Conservation (phyloP, 2,888 invertebrate species). For the Acholoe squamosa region DNA sequence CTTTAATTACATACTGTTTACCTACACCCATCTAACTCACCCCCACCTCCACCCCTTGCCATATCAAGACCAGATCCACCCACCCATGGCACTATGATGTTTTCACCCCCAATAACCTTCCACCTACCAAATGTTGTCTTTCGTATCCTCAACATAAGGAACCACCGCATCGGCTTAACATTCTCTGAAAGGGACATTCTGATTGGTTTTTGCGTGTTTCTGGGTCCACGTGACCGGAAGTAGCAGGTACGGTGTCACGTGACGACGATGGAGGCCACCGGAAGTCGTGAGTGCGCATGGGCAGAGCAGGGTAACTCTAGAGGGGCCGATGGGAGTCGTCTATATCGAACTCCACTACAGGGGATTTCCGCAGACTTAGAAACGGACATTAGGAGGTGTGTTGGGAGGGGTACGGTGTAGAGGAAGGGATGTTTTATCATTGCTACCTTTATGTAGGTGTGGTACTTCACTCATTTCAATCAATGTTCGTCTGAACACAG, state of each 20-base stretch:
- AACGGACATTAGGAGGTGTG: background rate
- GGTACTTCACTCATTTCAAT: no score
- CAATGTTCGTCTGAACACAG: no score
- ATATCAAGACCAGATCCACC: background rate
- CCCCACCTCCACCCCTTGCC: background rate
- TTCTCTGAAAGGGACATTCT: background rate
- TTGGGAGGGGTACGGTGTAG: background rate
- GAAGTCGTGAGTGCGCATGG: constrained; percentile 27
- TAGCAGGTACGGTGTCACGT: background rate
- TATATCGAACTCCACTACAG: background rate
- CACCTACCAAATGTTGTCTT: no score
- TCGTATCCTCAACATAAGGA: background rate
- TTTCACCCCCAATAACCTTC: background rate
- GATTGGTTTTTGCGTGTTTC: background rate
- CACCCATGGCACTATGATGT: background rate
- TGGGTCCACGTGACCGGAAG: constrained; percentile 31
- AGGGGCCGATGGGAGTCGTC: background rate
- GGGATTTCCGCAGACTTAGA: background rate
- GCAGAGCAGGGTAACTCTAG: background rate
- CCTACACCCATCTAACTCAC: background rate
- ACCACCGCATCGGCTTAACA: background rate
- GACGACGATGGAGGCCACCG: background rate
- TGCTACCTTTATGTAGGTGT: background rate
- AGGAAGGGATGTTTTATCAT: background rate
- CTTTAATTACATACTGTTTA: constrained; percentile 20